These are phyloP conservation scores for Pheosia gnoma DNA, from an alignment of 2,888 invertebrate genomes.

Conservation along the genomic window DNA sequence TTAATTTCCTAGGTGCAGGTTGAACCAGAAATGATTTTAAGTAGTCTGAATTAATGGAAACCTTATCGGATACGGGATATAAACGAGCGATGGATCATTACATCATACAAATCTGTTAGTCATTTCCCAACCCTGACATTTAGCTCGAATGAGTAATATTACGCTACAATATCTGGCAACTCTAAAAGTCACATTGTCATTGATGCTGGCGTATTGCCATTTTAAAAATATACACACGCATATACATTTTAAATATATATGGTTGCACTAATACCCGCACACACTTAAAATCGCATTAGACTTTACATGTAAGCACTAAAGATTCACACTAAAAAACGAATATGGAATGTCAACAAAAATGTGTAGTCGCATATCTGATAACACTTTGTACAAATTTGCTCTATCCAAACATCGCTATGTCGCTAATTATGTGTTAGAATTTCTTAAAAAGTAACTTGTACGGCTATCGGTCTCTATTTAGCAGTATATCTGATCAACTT, in stretches of 20 bases:
- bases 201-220: conserved; percentile 3
- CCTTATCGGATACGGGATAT: not conserved
- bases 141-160: conserved; percentile 1
- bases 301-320: too few relatives aligned
- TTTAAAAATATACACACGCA: not conserved
- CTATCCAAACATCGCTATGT: conserved; percentile 36
- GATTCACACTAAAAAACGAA: not conserved
- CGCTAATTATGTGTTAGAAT: conserved; percentile 46
- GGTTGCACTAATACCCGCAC: not conserved
- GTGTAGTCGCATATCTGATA: conserved; percentile 28
- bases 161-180: conserved; percentile 3
- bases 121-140: conserved; percentile 6
- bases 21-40: too few relatives aligned
- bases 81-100: not conserved
- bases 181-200: not conserved
- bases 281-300: not conserved
- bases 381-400: conserved; percentile 23
- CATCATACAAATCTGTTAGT: conserved; percentile 5
- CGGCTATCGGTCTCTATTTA: conserved; percentile 34
- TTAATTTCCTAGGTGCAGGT: too few relatives aligned
- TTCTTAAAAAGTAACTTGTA: conserved; percentile 26
- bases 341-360: conserved; percentile 17
- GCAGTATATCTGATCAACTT: conserved; percentile 30
- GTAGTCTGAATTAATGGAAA: not conserved
- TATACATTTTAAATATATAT: conserved; percentile 5